Percentiles rank a stretch among this genome's conserved stretches.
phyloP scores from a whole-genome alignment of 2,888 invertebrate genomes.

The Sympetrum striolatum region DNA sequence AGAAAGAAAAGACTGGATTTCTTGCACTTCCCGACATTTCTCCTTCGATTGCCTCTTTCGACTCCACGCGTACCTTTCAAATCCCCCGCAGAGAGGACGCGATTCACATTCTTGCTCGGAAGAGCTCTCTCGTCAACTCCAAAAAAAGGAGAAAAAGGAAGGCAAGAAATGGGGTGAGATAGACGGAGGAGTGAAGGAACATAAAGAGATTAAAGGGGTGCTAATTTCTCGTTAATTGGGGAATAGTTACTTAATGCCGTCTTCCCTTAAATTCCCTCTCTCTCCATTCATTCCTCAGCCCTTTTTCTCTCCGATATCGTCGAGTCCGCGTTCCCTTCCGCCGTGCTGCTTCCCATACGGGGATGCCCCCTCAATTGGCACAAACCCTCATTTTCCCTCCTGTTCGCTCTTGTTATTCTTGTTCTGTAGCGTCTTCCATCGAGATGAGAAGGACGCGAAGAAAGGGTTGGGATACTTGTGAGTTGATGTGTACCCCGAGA shows the following conservation, averaged over 20 bases:
- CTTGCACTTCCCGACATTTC: not conserved
- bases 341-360: not conserved
- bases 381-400: not conserved
- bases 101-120: not conserved
- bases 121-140: not conserved
- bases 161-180: not conserved
- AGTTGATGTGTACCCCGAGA: too few relatives aligned
- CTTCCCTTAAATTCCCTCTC: not conserved
- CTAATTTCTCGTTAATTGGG: constrained; percentile 35
- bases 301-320: not conserved
- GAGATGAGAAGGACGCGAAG: too few relatives aligned
- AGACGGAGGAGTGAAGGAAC: not conserved
- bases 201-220: constrained; percentile 10
- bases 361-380: not conserved
- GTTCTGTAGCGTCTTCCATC: too few relatives aligned
- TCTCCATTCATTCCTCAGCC: not conserved
- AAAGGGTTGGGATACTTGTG: too few relatives aligned
- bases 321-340: not conserved
- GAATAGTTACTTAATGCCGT: constrained; percentile 9
- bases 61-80: constrained; percentile 4
- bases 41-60: constrained; percentile 33
- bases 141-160: not conserved
- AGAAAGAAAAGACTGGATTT: not conserved
- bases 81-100: not conserved
- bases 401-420: not conserved